These are phyloP conservation scores for Abramis brama DNA, from an alignment of 2,113 vertebrate species.

Conservation along the genomic window DNA sequence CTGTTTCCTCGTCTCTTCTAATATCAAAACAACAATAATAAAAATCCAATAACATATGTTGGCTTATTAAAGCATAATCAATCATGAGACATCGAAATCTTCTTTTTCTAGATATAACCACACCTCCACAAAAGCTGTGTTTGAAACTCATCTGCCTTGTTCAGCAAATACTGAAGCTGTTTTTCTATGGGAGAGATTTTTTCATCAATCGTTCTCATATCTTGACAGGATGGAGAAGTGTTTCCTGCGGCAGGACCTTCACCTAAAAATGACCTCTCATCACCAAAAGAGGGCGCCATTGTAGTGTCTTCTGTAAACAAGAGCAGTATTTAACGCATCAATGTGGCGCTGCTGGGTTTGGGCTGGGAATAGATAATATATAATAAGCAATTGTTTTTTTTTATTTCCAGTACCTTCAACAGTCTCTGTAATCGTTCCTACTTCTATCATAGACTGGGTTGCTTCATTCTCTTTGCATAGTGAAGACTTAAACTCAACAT, in stretches of 20 bases:
- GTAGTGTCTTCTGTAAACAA: constrained; percentile 20
- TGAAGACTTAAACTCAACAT: not conserved
- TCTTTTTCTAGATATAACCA: not conserved
- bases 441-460: not conserved
- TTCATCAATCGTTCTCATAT: constrained; percentile 58
- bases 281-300: constrained; percentile 56
- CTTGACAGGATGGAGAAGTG: not conserved
- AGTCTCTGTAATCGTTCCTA: not conserved
- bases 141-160: constrained; percentile 76
- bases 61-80: too few relatives aligned
- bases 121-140: constrained; percentile 74
- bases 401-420: not conserved
- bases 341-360: not conserved
- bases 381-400: not conserved
- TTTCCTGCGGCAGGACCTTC: not conserved
- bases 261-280: constrained; percentile 24
- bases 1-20: too few relatives aligned
- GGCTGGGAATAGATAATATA: not conserved
- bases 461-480: not conserved
- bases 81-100: not conserved
- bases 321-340: not conserved
- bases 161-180: constrained; percentile 76
- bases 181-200: constrained; percentile 68
- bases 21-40: too few relatives aligned
- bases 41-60: too few relatives aligned